Base-by-base conservation (phyloP, 2,888 invertebrate species). In the Habroteleia sp. region DNA sequence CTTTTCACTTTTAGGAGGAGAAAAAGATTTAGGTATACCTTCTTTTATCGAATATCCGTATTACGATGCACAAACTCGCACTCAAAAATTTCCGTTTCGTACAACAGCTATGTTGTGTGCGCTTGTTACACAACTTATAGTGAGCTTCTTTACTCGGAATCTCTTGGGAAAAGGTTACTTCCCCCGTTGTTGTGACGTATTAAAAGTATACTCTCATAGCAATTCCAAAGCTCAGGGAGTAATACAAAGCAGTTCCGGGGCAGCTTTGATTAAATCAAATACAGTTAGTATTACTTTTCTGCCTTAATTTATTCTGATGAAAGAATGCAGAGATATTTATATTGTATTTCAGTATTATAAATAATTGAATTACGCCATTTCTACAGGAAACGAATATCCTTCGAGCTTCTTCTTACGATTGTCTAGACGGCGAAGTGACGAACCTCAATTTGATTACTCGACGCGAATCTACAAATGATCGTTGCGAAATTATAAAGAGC, bases 81-180 rank as follows among this genome's bases (percentile, higher is more conserved):
- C 84, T 2, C 93, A 94, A 83, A 89, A 91, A 75, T 94, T 93
- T 83, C 94, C 94, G 1, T 93, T 92, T 83, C 90, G 93, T 68
- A 93, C 93, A 0, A 86, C 91, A 4, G 89, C 92, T 60, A 93
- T 94, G 93, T 80, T 92, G 56, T 83, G 91, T 7, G 91, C 92
- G 1, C 85, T 92, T 7, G 74, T 88, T 16, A 89, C 90, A 1
- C 89, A 92, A 42, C 85, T 91, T 10, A 68, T 88, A 25, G 90
- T 92, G 11, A 91, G 91, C n/a, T 86, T 86, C 69, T 79, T 90
- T 23, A 86, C 88, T 14, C 81, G 86, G 37, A 87, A 85, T 63
- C 82, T 88, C 1, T 81, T 88, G 10, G 86, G 87, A 5, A 85
- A 83, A 60, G 85, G 86, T 1, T 87, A 84, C 48, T 84, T 87